Percentiles rank a stretch among this genome's conserved stretches.
Conservation (phyloP, 2,888 invertebrate genomes). For the Cataglyphis rosenhaueri region DNA sequence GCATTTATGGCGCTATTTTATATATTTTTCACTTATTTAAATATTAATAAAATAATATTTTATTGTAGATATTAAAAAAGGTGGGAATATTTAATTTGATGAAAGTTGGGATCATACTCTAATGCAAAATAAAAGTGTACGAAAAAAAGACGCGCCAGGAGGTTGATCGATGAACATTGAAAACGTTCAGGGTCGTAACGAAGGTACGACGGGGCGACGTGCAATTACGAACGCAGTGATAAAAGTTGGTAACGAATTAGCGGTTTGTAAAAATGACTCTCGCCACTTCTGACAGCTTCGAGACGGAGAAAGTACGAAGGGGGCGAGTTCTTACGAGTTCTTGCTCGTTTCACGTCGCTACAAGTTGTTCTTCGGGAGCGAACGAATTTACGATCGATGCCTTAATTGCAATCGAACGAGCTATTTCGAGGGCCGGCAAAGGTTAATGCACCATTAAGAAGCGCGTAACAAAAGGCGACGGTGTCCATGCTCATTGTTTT, state of each 20-base stretch:
- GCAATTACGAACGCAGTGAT: conserved; percentile 46
- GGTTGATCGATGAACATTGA: conserved; percentile 47
- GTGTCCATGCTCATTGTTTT: conserved; percentile 22
- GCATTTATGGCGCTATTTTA: not conserved
- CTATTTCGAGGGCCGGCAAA: conserved; percentile 62
- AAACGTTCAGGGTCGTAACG: conserved; percentile 30
- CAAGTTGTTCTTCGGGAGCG: conserved; percentile 42
- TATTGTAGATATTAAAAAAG: not conserved
- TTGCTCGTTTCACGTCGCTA: conserved; percentile 47
- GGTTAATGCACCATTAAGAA: conserved; percentile 70
- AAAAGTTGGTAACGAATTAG: conserved; percentile 50
- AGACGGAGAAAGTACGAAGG: conserved; percentile 33
- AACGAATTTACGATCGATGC: conserved; percentile 67
- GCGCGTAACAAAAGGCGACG: conserved; percentile 50
- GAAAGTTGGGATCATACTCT: not conserved
- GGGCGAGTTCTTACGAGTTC: conserved; percentile 42
- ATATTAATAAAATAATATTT: not conserved
- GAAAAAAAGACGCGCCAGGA: not conserved
- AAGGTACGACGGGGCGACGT: conserved; percentile 21
- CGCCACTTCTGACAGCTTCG: conserved; percentile 39
- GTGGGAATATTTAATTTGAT: not conserved
- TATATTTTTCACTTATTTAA: not conserved
- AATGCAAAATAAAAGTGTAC: not conserved
- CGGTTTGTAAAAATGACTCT: conserved; percentile 47
- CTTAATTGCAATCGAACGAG: conserved; percentile 69